These are phyloP conservation scores for Vulpes vulpes DNA, from an alignment of 2,113 vertebrate genomes.

Conservation along the genomic window DNA sequence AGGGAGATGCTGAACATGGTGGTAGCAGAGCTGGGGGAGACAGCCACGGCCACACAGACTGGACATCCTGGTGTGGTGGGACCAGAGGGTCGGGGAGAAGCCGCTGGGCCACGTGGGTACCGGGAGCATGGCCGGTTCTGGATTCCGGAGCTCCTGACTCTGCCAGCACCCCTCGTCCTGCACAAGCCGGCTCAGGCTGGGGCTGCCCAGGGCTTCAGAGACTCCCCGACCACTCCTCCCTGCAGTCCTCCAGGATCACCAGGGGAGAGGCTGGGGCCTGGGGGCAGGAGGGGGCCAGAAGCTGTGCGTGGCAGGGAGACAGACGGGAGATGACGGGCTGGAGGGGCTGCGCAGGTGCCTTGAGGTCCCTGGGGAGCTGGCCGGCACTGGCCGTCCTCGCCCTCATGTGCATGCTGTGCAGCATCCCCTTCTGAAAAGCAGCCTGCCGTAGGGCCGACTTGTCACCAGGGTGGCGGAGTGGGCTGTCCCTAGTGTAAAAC, in stretches of 20 bases:
- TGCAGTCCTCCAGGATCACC: neutral
- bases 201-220: neutral
- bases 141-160: neutral
- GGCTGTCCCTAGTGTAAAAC: neutral
- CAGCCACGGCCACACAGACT: neutral
- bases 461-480: neutral
- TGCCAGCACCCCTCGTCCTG: fast-evolving
- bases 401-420: neutral
- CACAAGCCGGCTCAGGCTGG: neutral
- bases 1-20: neutral
- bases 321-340: neutral
- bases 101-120: fast-evolving
- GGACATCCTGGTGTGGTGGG: neutral
- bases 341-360: neutral
- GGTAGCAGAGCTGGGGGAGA: neutral
- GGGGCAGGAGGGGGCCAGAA: neutral
- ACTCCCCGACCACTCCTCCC: neutral
- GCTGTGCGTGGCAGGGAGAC: fast-evolving
- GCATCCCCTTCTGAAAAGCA: neutral
- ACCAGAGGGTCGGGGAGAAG: neutral
- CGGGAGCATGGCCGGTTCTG: neutral
- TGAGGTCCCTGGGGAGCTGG: neutral
- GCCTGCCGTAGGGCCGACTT: neutral
- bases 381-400: too few species aligned
- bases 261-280: neutral